Base-by-base conservation (phyloP, 2,113 vertebrate species). In the Saimiri boliviensis region DNA sequence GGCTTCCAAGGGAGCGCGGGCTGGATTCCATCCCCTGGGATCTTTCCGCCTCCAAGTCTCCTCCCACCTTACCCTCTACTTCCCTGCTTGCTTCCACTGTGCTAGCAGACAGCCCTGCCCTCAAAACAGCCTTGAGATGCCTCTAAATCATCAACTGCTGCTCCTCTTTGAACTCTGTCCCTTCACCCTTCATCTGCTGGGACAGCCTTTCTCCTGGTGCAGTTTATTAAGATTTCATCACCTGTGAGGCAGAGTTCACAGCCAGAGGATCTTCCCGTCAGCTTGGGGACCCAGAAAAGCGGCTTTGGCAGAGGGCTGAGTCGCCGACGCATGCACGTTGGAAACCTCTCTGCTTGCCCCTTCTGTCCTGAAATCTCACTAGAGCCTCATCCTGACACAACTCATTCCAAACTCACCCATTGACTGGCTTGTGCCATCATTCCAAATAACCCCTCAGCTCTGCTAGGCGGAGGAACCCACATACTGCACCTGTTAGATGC, bases 391-490 rank as follows among this genome's bases (percentile, higher is more conserved):
- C 82, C 27, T 37, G 21, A 6, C 12, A 4, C 27, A 20, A 0
- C 13, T 42, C 83, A 68, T 58, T 47, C 63, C 76, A 54, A 8
- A 20, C 10, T 40, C 30, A 23, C 66, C 2, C 0, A 0, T 56
- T 8, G 0, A 0, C 71, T 56, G 0, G 1, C 0, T 37, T 0
- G 4, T 0, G 0, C 40, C 77, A 1, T 37, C 45, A 8, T 14
- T 54, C 20, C 2, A 11, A 96, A 94, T 11, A 11, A 37, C 84
- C 32, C 68, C 70, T 76, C 20, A 17, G 82, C 92, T 6, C 80
- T 0, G 0, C 23, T 56, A 76, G 90, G 93, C 96, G 94, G 52
- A 89, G 77, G 87, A 97, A 80, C 5, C 90, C 74, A 82, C 85
- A 70, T 16, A 54, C 89, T 74, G 92, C 56, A 37, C 93, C 95